phyloP scores from a whole-genome alignment of 2,888 invertebrate species.

The Hyalella azteca region DNA sequence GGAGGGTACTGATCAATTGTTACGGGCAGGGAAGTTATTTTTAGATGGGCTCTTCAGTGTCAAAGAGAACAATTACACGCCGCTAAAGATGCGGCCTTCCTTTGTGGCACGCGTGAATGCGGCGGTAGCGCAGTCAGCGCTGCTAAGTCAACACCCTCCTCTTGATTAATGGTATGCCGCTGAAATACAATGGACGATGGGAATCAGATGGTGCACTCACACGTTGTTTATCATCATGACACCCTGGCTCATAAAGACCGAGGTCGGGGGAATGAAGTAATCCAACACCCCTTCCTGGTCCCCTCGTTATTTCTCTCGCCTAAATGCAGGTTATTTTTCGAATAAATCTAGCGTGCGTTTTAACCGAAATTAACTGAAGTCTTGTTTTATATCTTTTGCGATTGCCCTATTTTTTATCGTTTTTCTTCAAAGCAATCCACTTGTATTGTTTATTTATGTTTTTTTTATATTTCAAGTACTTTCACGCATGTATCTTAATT shows the following conservation, averaged over 20 bases:
- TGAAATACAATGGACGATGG: constrained; percentile 12
- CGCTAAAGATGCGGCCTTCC: constrained; percentile 3
- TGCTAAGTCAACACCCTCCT: constrained; percentile 20
- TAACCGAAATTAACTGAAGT: no score
- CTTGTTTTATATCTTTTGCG: no score
- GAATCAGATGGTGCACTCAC: constrained; percentile 30
- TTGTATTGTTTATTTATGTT: no score
- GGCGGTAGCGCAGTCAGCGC: not conserved
- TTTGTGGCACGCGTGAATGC: constrained; percentile 14
- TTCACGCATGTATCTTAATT: no score
- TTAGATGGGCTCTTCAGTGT: not conserved
- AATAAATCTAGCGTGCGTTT: no score
- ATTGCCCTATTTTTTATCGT: no score
- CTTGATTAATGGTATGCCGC: constrained; percentile 6
- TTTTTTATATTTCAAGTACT: no score
- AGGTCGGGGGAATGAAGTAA: no score
- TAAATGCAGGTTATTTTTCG: no score
- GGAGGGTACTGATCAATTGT: not conserved
- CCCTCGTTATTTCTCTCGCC: no score
- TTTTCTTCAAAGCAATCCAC: no score
- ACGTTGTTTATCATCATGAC: constrained; percentile 28
- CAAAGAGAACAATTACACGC: constrained; percentile 12
- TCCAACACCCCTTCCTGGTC: no score
- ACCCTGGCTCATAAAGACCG: constrained; percentile 20
- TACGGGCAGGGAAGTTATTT: not conserved